phyloP scores from a whole-genome alignment of 2,888 invertebrate genomes.

The Zaprionus obscuricornis region DNA sequence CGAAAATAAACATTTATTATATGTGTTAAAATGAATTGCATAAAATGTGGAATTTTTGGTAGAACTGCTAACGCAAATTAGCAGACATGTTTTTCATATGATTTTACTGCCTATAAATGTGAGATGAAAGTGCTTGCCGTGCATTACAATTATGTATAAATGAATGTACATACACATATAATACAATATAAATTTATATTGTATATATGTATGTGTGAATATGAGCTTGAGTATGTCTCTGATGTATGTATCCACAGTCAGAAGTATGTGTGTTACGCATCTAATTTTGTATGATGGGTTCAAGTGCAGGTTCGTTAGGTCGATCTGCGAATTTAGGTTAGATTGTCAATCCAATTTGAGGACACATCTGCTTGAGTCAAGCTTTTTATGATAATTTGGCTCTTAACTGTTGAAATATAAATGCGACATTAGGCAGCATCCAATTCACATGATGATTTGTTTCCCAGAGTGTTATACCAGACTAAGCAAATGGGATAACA shows the following conservation, averaged over 20 bases:
- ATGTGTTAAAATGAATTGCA: no score
- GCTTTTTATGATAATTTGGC: constrained; percentile 32
- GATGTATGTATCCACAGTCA: no score
- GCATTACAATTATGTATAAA: no score
- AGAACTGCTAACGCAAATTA: neutral
- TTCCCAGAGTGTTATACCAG: no score
- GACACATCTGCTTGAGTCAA: constrained; percentile 26
- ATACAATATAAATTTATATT: no score
- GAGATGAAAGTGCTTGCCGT: constrained; percentile 35
- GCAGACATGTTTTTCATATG: constrained; percentile 2
- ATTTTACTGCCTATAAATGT: constrained; percentile 56
- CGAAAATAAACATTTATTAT: no score
- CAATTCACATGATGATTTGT: constrained; percentile 10
- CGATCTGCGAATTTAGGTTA: neutral
- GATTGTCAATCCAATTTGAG: constrained; percentile 26
- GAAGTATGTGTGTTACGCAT: neutral
- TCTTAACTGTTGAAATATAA: constrained; percentile 35
- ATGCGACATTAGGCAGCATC: constrained; percentile 29
- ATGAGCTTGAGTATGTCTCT: no score
- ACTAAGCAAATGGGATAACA: neutral
- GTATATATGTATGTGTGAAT: no score
- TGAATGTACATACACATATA: no score
- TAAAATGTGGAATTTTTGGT: constrained; percentile 2
- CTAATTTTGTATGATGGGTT: constrained; percentile 4
- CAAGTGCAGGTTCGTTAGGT: constrained; percentile 8